Base-by-base conservation (phyloP, 1,140 invertebrate species). In the Bombus superbus region DNA sequence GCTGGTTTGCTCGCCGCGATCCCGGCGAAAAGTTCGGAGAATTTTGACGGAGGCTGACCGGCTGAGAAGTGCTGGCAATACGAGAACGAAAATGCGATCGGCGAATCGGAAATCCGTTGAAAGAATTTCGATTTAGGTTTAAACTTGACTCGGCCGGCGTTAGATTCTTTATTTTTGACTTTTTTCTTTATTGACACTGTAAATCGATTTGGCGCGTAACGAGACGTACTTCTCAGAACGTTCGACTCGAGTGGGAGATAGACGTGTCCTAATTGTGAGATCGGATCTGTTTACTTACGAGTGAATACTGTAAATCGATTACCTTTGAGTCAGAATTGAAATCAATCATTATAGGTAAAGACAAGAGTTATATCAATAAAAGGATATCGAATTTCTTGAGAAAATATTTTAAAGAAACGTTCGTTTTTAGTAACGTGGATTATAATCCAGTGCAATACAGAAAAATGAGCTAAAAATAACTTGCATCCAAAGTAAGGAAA, bases 1-100 rank as follows among this genome's bases (percentile, higher is more conserved):
- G 28, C 32, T 5, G 57, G 38, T 44, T 68, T 35, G 57, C 32
- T 38, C 18, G 35, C 35, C 9, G 35, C 35, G 35, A 38, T 35
- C 2, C 38, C 28, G 38, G 13, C 18, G 57, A 32, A 68, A 85
- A 85, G 59, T 85, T 85, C 40, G 28, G n/a, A 35, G 47, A 81
- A 85, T 85, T 81, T 81, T 77, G 73, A 85, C 81, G 44, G 78
- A 64, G 57, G 15, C 44, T 9, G 32, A 38, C 38, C 44, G 74
- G 47, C 22, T 64, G 57, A 72, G 15, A 79, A 79, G 35, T 53
- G 69, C n/a, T 3, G 25, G 44, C 32, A 74, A 32, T 42, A 44
- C 38, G 28, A 57, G 44, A 81, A 85, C 76, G 42, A 73, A 80
- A 72, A 76, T 42, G 59, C 64, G n/a, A 69, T 53, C 32, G 74